phyloP scores from a whole-genome alignment of 2,888 invertebrate species.

The Thecophora atra region DNA sequence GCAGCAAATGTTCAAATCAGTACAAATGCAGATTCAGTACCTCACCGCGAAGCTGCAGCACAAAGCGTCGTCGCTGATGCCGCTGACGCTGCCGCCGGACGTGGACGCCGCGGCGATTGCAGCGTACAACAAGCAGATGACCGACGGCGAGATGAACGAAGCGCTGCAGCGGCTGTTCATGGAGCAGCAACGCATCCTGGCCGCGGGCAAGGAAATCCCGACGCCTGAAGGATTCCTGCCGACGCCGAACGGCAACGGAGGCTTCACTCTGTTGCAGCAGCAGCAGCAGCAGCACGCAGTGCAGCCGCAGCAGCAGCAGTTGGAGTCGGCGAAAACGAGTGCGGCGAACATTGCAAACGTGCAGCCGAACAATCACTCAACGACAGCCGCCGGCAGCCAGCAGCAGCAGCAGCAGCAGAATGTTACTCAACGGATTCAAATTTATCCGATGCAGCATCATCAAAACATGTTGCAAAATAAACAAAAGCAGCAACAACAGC shows the following conservation, averaged over 20 bases:
- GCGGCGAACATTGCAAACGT: slow-evolving; percentile 60
- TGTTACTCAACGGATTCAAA: slow-evolving; percentile 58
- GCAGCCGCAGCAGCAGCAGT: slow-evolving; percentile 44
- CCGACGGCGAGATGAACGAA: slow-evolving; percentile 69
- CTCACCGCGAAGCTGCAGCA: slow-evolving; percentile 69
- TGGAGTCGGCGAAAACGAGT: slow-evolving; percentile 1
- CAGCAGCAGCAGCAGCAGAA: slow-evolving; percentile 45
- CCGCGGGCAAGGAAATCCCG: slow-evolving; percentile 75
- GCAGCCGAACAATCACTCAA: slow-evolving; percentile 64
- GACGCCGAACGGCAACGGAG: slow-evolving; percentile 57
- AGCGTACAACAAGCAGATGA: slow-evolving; percentile 65
- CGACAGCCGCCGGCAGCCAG: slow-evolving; percentile 42
- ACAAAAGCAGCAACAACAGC: slow-evolving; percentile 42
- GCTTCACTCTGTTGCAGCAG: slow-evolving; percentile 53
- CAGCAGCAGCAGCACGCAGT: slow-evolving; percentile 39
- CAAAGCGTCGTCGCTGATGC: slow-evolving; percentile 60
- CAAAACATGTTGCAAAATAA: slow-evolving; percentile 51
- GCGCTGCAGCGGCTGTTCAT: slow-evolving; percentile 71
- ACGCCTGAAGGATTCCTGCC: slow-evolving; percentile 67
- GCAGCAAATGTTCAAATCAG: slow-evolving; percentile 73
- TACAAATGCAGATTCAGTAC: slow-evolving; percentile 76
- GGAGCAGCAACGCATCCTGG: slow-evolving; percentile 77
- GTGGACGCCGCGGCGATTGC: slow-evolving; percentile 62
- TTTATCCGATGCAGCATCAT: slow-evolving; percentile 63
- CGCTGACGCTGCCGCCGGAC: slow-evolving; percentile 61